phyloP scores from a whole-genome alignment of 2,113 vertebrate species.

The Glaucomys volans region DNA sequence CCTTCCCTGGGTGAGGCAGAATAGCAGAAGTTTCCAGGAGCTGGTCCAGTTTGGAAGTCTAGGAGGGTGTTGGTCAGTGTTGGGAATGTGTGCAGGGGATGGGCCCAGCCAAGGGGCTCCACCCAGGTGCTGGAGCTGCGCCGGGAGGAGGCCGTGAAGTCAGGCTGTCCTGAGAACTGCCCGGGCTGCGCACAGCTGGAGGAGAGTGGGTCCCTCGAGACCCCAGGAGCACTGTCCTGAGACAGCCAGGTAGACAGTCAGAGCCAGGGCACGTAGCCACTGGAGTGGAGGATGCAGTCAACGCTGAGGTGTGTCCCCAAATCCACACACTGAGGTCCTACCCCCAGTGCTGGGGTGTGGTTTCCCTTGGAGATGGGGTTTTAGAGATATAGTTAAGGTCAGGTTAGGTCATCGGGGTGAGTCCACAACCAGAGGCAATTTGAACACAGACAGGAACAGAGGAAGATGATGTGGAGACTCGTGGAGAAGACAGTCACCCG shows the following conservation, averaged over 20 bases:
- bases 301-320: neutral
- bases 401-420: neutral
- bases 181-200: rapidly evolving
- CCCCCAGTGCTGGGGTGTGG: rapidly evolving
- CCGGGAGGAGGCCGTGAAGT: neutral
- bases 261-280: neutral
- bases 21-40: constrained; percentile 38
- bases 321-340: neutral
- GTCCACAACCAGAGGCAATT: neutral
- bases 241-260: neutral
- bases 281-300: rapidly evolving
- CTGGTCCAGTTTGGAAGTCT: constrained; percentile 6
- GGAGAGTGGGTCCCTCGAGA: neutral
- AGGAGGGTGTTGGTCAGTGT: constrained; percentile 38
- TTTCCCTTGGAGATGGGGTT: neutral
- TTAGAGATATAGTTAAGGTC: neutral
- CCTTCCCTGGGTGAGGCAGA: neutral
- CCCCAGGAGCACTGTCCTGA: rapidly evolving
- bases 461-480: neutral
- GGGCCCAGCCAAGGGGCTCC: neutral
- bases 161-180: neutral
- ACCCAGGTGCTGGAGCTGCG: neutral
- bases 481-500: neutral
- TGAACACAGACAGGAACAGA: neutral
- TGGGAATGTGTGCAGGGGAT: neutral